These are phyloP conservation scores for Scaptomyza reducta DNA, from an alignment of 2,888 invertebrate species.

Conservation along the genomic window DNA sequence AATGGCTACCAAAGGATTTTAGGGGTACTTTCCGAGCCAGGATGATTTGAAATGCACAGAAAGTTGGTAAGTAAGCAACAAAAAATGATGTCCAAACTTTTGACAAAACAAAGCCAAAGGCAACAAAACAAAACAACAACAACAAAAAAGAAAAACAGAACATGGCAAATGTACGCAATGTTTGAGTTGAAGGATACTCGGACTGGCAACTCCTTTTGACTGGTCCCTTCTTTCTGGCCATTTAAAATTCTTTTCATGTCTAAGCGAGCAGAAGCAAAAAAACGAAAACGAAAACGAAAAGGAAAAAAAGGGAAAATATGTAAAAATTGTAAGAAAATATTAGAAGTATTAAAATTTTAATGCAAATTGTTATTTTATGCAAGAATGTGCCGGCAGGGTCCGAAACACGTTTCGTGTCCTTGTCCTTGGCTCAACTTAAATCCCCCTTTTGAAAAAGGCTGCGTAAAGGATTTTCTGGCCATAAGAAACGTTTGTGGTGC, in stretches of 20 bases:
- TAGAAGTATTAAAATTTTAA: slow-evolving; percentile 77
- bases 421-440: slow-evolving; percentile 57
- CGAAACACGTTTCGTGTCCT: slow-evolving; percentile 37
- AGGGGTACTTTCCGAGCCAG: slow-evolving; percentile 33
- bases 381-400: slow-evolving; percentile 63
- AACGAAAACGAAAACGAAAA: slow-evolving; percentile 23
- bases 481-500: slow-evolving; percentile 61
- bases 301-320: slow-evolving; percentile 35
- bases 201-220: slow-evolving; percentile 45
- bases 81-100: slow-evolving; percentile 61
- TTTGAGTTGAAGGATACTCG: slow-evolving; percentile 32
- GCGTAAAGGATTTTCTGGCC: slow-evolving; percentile 72
- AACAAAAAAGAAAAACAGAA: slow-evolving; percentile 14
- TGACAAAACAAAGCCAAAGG: slow-evolving; percentile 55
- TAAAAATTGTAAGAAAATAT: slow-evolving; percentile 66
- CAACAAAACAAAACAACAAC: slow-evolving; percentile 55
- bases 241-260: slow-evolving; percentile 80
- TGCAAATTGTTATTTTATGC: slow-evolving; percentile 80
- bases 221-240: slow-evolving; percentile 39
- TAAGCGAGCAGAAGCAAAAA: slow-evolving; percentile 63
- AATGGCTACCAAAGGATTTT: slow-evolving; percentile 58
- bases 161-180: slow-evolving; percentile 35
- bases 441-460: slow-evolving; percentile 73
- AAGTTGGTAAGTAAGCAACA: slow-evolving; percentile 36
- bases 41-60: slow-evolving; percentile 67